Evolutionary conservation across 2,888 invertebrate species (phyloP).

Genomic region (Eumacrocentrus americanus): DNA sequence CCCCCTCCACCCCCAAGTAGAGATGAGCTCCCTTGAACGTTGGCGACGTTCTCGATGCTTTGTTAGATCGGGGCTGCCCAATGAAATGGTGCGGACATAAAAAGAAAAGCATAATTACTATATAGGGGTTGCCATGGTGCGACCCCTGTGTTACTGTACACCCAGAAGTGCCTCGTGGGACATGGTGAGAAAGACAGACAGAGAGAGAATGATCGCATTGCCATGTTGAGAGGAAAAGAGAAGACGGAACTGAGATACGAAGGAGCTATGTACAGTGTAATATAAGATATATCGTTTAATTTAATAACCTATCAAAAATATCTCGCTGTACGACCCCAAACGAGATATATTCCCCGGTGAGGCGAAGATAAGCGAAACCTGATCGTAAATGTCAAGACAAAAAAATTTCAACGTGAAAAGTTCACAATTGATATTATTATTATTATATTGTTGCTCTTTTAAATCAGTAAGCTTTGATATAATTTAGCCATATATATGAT

Average conservation of each 20-base stretch:
- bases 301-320: conserved; percentile 57
- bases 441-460: no score
- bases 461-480: no score
- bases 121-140: conserved; percentile 55
- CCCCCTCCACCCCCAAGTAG: conserved; percentile 31
- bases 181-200: conserved; percentile 26
- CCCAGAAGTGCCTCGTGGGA: conserved; percentile 58
- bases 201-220: conserved; percentile 27
- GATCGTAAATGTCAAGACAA: conserved; percentile 22
- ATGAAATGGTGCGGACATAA: conserved; percentile 59
- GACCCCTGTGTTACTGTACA: conserved; percentile 51
- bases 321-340: conserved; percentile 30
- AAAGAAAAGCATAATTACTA: conserved; percentile 60
- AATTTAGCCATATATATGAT: no score
- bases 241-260: conserved; percentile 21
- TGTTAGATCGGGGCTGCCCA: conserved; percentile 52
- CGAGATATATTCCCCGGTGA: conserved; percentile 13
- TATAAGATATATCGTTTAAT: conserved; percentile 59
- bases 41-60: conserved; percentile 44
- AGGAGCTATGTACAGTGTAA: conserved; percentile 34
- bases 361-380: conserved; percentile 19
- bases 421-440: background rate
- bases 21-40: background rate
- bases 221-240: conserved; percentile 23
- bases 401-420: background rate